Evolutionary conservation across 2,113 vertebrate species (phyloP), one percentile per base, ranked within the genome.

Genomic region (Numida meleagris): DNA sequence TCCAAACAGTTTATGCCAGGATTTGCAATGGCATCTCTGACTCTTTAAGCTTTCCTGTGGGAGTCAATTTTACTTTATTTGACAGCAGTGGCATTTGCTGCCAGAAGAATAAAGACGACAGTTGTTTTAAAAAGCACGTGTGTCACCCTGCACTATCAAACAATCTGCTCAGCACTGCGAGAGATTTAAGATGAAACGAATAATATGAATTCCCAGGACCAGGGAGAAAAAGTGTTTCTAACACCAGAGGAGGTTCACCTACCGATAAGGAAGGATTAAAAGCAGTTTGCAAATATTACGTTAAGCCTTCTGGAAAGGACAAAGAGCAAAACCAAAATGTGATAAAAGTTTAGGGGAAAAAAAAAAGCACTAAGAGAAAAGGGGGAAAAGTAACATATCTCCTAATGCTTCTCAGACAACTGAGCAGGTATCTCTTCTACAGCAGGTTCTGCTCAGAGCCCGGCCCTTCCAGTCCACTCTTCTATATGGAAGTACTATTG

Each of bases 41-140:
- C 95, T 96, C 92, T 62, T 38, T 63, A 87, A 92, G 71, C 68
- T 82, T 90, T 90, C 93, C 95, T 90, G 27, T 15, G 66, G 77
- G 82, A 96, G 93, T 96, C 94, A 96, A 90, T 94, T 96, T 86
- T 83, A 82, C 86, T 92, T 86, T 89, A 67, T 83, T 95, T 93
- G 93, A 96, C 90, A 95, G 93, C 94, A 61, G 36, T 72, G 77
- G 76, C 86, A 91, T 93, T 95, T 91, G 38, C 70, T 95, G 88
- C 92, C 88, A 78, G 82, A 89, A 94, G 91, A 95, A 96, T 93
- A 94, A 91, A 92, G 93, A 86, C 62, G 90, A 89, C 31, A 59
- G 77, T 86, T 88, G 62, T 95, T 95, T 82, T 42, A 82, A 91
- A 81, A 86, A 72, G 68, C 76, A 73, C 5, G 2, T 55, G 84